Percentiles rank a stretch among this genome's conserved stretches.
These are phyloP conservation scores for Tortrix viridana DNA, from an alignment of 2,888 invertebrate species.

Conservation along the genomic window DNA sequence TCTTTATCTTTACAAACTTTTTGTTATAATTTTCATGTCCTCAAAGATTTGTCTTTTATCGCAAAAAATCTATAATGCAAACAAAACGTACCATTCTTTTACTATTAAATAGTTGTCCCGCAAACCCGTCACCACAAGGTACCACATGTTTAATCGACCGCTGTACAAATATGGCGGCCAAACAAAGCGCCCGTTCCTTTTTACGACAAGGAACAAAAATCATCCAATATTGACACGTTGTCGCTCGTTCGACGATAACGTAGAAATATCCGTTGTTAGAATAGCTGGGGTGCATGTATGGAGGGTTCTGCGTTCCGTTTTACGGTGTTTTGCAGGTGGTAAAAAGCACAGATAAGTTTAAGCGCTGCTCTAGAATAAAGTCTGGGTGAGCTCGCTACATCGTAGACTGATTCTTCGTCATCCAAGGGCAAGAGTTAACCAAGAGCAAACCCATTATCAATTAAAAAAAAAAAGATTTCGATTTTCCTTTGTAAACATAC, in stretches of 20 bases:
- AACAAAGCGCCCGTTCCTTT: constrained; percentile 35
- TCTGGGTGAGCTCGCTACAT: no score
- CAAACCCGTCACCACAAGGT: constrained; percentile 9
- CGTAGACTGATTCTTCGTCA: no score
- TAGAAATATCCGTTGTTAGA: constrained; percentile 3
- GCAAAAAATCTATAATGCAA: no score
- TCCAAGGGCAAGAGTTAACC: no score
- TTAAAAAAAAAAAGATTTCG: no score
- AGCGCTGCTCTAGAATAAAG: no score
- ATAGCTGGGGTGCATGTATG: not conserved
- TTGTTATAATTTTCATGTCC: no score
- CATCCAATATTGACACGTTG: constrained; percentile 41
- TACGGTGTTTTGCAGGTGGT: not conserved
- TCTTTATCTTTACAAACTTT: no score
- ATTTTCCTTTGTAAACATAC: no score
- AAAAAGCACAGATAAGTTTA: not conserved
- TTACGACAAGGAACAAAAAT: constrained; percentile 39
- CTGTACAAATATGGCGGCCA: constrained; percentile 25
- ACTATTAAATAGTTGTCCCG: not conserved
- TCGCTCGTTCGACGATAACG: constrained; percentile 36
- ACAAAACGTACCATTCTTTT: not conserved
- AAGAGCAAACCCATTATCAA: no score
- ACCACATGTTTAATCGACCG: constrained; percentile 31
- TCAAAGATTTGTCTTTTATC: no score
- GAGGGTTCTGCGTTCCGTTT: not conserved